Conservation (phyloP, 2,888 invertebrate species). For the Drosophila neutralis region DNA sequence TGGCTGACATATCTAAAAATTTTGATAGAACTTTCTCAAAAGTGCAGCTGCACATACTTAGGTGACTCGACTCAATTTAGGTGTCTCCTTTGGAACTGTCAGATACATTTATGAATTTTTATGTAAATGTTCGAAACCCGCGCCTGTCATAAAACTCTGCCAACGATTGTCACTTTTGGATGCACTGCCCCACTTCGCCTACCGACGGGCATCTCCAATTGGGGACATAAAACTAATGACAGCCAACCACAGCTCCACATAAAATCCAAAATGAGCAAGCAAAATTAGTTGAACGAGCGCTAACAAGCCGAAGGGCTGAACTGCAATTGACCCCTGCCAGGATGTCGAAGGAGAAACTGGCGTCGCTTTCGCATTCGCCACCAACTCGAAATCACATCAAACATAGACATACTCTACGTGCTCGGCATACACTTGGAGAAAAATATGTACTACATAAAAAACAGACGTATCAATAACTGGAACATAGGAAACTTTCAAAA, state of each 20-base stretch:
- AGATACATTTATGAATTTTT: constrained; percentile 73
- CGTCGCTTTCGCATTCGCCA: constrained; percentile 36
- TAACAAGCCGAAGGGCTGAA: constrained; percentile 51
- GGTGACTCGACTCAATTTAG: constrained; percentile 26
- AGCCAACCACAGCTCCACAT: constrained; percentile 43
- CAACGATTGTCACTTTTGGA: constrained; percentile 60
- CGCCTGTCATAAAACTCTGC: constrained; percentile 64
- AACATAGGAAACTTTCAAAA: not conserved
- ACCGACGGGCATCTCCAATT: constrained; percentile 45
- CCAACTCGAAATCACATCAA: not conserved
- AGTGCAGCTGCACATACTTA: constrained; percentile 52
- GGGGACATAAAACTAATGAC: constrained; percentile 72
- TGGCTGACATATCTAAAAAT: constrained; percentile 33
- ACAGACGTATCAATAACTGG: not conserved
- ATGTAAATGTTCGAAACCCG: constrained; percentile 66
- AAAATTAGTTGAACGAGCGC: constrained; percentile 12
- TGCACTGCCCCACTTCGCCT: constrained; percentile 33
- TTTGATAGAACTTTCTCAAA: constrained; percentile 62
- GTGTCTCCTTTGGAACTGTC: constrained; percentile 30
- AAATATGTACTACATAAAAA: not conserved
- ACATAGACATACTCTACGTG: constrained; percentile 28
- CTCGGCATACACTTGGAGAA: constrained; percentile 7
- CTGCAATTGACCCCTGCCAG: constrained; percentile 68
- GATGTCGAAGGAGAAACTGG: constrained; percentile 57
- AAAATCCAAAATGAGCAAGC: constrained; percentile 46